These are phyloP conservation scores for Lithophane socia DNA, from an alignment of 2,888 invertebrate genomes.

Conservation along the genomic window DNA sequence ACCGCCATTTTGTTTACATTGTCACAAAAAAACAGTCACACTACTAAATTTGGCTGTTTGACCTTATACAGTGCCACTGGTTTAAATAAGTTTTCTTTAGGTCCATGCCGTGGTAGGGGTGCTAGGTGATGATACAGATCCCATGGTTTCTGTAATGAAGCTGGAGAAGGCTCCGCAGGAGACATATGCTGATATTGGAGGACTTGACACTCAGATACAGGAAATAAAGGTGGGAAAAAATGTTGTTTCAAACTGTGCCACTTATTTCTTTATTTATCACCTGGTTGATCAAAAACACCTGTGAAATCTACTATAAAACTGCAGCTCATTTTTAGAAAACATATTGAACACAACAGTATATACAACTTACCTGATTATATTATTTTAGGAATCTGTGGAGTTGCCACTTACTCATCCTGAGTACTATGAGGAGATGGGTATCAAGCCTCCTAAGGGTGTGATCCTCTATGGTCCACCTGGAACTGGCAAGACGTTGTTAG, in stretches of 20 bases:
- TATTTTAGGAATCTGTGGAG: conserved; percentile 96
- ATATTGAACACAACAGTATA: not conserved
- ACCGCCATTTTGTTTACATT: no score
- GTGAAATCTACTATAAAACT: not conserved
- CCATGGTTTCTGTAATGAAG: conserved; percentile 99
- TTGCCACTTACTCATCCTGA: conserved; percentile 99
- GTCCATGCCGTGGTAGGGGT: conserved; percentile 99
- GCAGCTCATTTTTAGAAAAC: not conserved
- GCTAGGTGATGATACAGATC: conserved; percentile 99
- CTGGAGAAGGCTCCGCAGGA: conserved; percentile 99
- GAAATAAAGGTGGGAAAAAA: conserved; percentile 84
- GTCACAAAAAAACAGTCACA: no score
- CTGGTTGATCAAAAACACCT: not conserved
- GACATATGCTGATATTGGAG: conserved; percentile 99
- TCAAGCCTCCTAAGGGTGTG: conserved; percentile 99
- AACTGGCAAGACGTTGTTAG: conserved; percentile 99
- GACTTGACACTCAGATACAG: conserved; percentile 98
- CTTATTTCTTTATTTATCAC: not conserved
- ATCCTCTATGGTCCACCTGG: conserved; percentile 99
- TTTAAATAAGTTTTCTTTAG: conserved; percentile 74
- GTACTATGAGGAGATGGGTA: conserved; percentile 99
- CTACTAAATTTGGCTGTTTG: no score
- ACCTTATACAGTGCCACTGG: not conserved
- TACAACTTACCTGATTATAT: not conserved
- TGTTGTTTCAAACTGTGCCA: not conserved